These are phyloP conservation scores for Numenius arquata DNA, from an alignment of 2,113 vertebrate genomes.

Conservation along the genomic window DNA sequence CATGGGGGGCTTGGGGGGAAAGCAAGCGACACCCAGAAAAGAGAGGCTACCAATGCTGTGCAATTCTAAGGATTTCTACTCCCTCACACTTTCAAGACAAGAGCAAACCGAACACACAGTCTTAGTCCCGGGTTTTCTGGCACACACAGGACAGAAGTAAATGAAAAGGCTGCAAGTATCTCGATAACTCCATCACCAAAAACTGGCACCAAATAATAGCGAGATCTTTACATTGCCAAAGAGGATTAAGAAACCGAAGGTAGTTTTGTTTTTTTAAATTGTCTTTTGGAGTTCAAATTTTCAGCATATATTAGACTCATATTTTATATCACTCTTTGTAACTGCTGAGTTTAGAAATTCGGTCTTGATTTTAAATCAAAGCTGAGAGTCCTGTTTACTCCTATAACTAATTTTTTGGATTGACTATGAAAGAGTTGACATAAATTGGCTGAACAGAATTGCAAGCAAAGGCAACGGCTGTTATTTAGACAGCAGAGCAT, in stretches of 20 bases:
- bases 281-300: background rate
- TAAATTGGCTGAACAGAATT: too few relatives aligned
- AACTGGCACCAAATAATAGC: background rate
- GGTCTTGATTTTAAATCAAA: background rate
- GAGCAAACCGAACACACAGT: background rate
- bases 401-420: background rate
- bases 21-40: background rate
- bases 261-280: background rate
- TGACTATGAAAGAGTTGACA: too few relatives aligned
- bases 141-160: background rate
- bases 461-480: background rate
- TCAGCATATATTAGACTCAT: too few relatives aligned
- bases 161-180: background rate
- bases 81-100: background rate
- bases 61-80: background rate
- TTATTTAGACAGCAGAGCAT: background rate
- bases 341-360: background rate
- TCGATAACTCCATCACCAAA: background rate
- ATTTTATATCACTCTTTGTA: background rate
- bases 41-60: background rate
- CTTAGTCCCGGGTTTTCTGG: background rate
- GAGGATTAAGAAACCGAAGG: background rate
- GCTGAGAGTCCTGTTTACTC: background rate
- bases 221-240: background rate
- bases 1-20: too few relatives aligned